phyloP scores from a whole-genome alignment of 2,797 vertebrate species.

The Girardinus metallicus region DNA sequence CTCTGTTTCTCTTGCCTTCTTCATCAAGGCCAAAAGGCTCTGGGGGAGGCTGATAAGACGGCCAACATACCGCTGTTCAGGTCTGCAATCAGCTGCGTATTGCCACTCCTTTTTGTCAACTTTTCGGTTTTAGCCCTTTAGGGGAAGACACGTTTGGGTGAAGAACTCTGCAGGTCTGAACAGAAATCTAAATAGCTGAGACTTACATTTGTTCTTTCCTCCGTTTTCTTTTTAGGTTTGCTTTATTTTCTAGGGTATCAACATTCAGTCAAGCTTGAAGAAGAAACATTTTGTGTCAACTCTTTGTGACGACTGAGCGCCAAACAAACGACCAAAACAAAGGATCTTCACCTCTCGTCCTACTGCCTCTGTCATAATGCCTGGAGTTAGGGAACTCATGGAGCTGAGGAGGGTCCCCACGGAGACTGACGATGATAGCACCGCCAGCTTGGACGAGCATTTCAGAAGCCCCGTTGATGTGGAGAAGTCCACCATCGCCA shows the following conservation, averaged over 20 bases:
- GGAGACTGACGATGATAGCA: slow-evolving; percentile 89
- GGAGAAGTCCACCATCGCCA: slow-evolving; percentile 88
- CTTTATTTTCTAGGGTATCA: slow-evolving; percentile 3
- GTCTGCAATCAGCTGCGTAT: slow-evolving; percentile 2
- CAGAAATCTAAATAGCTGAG: background rate
- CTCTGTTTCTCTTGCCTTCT: slow-evolving; percentile 11
- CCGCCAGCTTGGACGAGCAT: slow-evolving; percentile 85
- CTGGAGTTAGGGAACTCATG: slow-evolving; percentile 87
- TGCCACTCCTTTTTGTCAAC: slow-evolving; percentile 4
- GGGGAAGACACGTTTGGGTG: background rate
- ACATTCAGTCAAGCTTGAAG: background rate
- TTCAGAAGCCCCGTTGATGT: slow-evolving; percentile 79
- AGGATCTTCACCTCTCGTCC: background rate
- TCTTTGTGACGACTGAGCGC: slow-evolving; percentile 8
- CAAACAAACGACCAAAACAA: slow-evolving; percentile 1
- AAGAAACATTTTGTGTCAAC: slow-evolving; percentile 1
- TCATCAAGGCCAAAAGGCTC: slow-evolving; percentile 27
- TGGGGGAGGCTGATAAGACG: slow-evolving; percentile 1
- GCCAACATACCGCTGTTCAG: background rate
- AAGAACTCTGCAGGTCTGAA: slow-evolving; percentile 1
- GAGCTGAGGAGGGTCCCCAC: slow-evolving; percentile 91
- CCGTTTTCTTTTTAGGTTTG: background rate
- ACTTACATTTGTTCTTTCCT: slow-evolving; percentile 1
- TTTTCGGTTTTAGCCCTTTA: background rate
- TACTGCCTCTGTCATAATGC: slow-evolving; percentile 48